Conservation (phyloP, 1,140 invertebrate species). For the Drosophila pachea region DNA sequence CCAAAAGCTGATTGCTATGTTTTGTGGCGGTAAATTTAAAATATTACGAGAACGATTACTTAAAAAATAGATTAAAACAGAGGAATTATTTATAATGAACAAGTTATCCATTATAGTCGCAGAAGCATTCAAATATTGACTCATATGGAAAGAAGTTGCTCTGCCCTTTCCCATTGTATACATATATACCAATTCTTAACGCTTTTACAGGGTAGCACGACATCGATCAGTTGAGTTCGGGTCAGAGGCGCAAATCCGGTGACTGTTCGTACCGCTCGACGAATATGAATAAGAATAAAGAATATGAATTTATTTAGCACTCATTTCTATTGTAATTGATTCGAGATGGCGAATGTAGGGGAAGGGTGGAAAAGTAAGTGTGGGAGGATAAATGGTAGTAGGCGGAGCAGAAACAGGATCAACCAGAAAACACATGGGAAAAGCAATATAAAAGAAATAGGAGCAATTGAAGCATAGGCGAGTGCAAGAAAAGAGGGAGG, state of each 20-base stretch:
- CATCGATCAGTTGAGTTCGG: neutral
- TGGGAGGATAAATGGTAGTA: no score
- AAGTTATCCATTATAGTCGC: no score
- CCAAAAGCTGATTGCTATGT: conserved; percentile 2
- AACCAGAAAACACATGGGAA: no score
- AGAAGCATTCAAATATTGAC: no score
- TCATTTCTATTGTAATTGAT: conserved; percentile 67
- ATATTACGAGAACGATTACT: neutral
- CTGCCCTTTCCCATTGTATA: no score
- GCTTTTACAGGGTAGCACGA: conserved; percentile 7
- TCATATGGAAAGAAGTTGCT: no score
- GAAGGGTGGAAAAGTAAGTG: neutral
- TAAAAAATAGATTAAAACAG: neutral
- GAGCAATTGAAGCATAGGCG: no score
- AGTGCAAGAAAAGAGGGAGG: no score
- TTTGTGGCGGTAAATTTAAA: neutral
- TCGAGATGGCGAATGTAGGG: conserved; percentile 42
- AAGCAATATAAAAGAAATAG: no score
- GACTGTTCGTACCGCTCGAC: conserved; percentile 47
- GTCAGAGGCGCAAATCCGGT: neutral
- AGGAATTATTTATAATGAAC: no score
- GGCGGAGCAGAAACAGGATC: no score
- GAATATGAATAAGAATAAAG: conserved; percentile 53
- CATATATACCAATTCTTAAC: no score
- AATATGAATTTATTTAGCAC: conserved; percentile 34